Conservation (phyloP, 2,888 invertebrate genomes). For the Ceraclea dissimilis region DNA sequence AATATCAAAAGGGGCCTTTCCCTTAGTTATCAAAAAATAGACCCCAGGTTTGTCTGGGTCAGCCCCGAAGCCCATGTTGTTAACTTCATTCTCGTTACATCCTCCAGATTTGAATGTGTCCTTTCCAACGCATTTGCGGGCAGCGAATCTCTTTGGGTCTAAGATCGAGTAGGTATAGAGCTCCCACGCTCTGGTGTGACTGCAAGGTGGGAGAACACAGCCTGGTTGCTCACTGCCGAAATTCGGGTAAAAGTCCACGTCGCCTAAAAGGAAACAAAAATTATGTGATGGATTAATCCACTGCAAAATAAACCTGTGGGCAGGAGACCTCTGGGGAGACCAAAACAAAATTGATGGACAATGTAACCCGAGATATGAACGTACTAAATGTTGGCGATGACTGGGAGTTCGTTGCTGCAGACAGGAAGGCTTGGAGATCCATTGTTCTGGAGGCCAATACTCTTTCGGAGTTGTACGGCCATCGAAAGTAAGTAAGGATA, state of each 20-base stretch:
- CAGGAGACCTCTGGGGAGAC: too few species aligned
- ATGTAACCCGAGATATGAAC: too few species aligned
- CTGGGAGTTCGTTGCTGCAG: too few species aligned
- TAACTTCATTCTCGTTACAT: conserved; percentile 1
- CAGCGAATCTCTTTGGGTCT: conserved; percentile 30
- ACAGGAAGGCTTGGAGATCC: too few species aligned
- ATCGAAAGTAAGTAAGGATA: too few species aligned
- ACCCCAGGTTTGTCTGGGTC: conserved; percentile 29
- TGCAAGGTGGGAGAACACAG: conserved; percentile 39
- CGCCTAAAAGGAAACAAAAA: conserved; percentile 31
- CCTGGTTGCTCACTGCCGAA: conserved; percentile 37
- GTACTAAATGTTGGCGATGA: too few species aligned
- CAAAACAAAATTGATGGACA: too few species aligned
- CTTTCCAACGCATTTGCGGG: conserved; percentile 32
- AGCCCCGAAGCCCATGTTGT: conserved; percentile 35
- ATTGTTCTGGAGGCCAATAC: too few species aligned
- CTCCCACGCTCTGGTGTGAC: conserved; percentile 38
- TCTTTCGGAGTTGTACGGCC: too few species aligned
- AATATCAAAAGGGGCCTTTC: conserved; percentile 31
- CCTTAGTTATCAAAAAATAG: conserved; percentile 35
- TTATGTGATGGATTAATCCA: too few species aligned
- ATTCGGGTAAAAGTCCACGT: conserved; percentile 42
- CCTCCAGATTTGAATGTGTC: conserved; percentile 29
- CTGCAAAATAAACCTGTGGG: too few species aligned
- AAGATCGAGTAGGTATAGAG: conserved; percentile 34